These are phyloP conservation scores for Melanerpes formicivorus DNA, from an alignment of 2,113 vertebrate genomes.

Conservation along the genomic window DNA sequence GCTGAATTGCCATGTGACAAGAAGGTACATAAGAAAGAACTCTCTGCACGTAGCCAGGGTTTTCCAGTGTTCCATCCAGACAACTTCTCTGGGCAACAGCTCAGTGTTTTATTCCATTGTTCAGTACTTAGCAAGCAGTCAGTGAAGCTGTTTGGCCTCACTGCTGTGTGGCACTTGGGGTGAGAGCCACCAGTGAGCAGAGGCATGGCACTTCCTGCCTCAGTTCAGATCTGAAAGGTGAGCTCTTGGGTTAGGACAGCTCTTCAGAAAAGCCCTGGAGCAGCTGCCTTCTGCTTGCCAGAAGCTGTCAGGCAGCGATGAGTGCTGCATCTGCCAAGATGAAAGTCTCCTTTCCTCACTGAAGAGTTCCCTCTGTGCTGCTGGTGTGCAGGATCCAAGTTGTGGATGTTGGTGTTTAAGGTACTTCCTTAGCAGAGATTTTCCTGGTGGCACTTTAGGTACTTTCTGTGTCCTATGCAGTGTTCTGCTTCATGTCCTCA, in stretches of 20 bases:
- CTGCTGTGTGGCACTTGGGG: not conserved
- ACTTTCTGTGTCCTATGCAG: not conserved
- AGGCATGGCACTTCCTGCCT: not conserved
- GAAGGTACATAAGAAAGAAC: not conserved
- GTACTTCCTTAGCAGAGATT: not conserved
- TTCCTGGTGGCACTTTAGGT: not conserved
- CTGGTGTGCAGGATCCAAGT: not conserved
- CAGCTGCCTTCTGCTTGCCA: not conserved
- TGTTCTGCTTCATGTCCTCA: not conserved
- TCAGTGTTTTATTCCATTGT: not conserved
- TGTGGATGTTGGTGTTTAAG: not conserved
- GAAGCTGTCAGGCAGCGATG: not conserved
- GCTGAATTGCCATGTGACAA: not conserved
- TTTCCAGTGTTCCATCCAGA: not conserved
- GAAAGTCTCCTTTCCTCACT: not conserved
- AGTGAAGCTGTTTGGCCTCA: not conserved
- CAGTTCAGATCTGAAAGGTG: not conserved
- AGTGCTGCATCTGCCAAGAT: not conserved
- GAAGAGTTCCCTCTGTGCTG: not conserved
- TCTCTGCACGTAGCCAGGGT: not conserved
- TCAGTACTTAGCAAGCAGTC: not conserved
- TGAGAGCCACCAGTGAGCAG: not conserved
- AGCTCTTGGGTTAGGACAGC: not conserved
- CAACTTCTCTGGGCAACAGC: not conserved
- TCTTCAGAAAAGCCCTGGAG: not conserved